phyloP scores from a whole-genome alignment of 2,113 vertebrate genomes.

The Chelonoidis abingdonii region DNA sequence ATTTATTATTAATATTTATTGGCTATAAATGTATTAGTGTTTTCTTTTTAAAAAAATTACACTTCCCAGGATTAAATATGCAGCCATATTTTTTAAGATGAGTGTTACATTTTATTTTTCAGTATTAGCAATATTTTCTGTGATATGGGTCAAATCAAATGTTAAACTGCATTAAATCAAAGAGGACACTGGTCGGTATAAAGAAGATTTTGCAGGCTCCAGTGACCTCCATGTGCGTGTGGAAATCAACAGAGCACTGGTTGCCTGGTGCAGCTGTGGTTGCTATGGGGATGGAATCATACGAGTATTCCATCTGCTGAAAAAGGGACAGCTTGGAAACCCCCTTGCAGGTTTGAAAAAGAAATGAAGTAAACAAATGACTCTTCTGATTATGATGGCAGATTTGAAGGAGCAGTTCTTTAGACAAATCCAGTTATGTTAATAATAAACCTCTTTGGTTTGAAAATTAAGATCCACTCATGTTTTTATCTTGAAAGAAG shows the following conservation, averaged over 20 bases:
- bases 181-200: constrained; percentile 18
- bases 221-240: constrained; percentile 56
- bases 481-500: background rate
- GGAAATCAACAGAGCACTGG: constrained; percentile 63
- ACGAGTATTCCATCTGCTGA: constrained; percentile 72
- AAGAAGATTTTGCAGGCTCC: constrained; percentile 46
- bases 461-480: background rate
- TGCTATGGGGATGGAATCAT: constrained; percentile 75
- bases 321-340: constrained; percentile 67
- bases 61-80: background rate
- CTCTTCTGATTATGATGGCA: constrained; percentile 53
- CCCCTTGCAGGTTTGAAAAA: constrained; percentile 29
- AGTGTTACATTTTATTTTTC: rapidly evolving
- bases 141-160: constrained; percentile 29
- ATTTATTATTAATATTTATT: background rate
- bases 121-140: background rate
- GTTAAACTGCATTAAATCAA: constrained; percentile 23
- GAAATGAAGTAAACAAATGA: constrained; percentile 58
- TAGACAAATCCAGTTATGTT: background rate
- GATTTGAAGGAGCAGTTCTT: constrained; percentile 33
- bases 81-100: background rate
- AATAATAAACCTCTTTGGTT: background rate
- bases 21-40: background rate
- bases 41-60: background rate
- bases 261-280: constrained; percentile 62